These are phyloP conservation scores for Lochmaea capreae DNA, from an alignment of 2,888 invertebrate species.

Conservation along the genomic window DNA sequence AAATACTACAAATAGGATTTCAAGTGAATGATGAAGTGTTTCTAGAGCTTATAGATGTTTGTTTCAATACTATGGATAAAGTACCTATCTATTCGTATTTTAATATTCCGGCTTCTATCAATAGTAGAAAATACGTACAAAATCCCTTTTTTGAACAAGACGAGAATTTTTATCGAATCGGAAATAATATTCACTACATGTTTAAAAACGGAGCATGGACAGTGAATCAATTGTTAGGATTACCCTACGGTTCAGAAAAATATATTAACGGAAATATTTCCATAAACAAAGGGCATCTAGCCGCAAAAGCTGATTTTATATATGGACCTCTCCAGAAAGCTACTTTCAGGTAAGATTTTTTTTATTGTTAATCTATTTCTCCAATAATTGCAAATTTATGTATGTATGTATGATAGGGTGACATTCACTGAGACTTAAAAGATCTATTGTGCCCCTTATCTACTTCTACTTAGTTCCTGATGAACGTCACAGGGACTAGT, in stretches of 20 bases:
- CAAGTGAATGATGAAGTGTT: neutral
- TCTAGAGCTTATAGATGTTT: constrained; percentile 63
- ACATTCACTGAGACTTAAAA: too few relatives aligned
- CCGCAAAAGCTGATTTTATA: constrained; percentile 68
- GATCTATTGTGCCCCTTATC: too few relatives aligned
- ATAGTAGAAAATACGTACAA: constrained; percentile 64
- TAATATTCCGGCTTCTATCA: constrained; percentile 65
- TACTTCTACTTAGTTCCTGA: too few relatives aligned
- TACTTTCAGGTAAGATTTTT: constrained; percentile 51
- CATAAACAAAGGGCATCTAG: constrained; percentile 68
- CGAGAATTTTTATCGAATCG: constrained; percentile 63
- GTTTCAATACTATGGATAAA: constrained; percentile 68
- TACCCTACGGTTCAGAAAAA: neutral
- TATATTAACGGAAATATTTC: constrained; percentile 51
- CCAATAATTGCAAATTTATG: too few relatives aligned
- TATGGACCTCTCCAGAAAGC: constrained; percentile 67
- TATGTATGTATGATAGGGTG: too few relatives aligned
- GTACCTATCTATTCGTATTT: constrained; percentile 69
- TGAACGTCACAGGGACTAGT: too few relatives aligned
- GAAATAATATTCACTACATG: neutral
- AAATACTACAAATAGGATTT: constrained; percentile 13
- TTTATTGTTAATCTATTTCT: neutral
- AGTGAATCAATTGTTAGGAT: constrained; percentile 8
- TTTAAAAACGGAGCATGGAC: constrained; percentile 1
- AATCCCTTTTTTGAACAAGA: constrained; percentile 67